A percentile compares a stretch with the other conserved stretches of the same genome.
Evolutionary conservation across 2,113 vertebrate species (phyloP).

Genomic region (Phocoena sinus): DNA sequence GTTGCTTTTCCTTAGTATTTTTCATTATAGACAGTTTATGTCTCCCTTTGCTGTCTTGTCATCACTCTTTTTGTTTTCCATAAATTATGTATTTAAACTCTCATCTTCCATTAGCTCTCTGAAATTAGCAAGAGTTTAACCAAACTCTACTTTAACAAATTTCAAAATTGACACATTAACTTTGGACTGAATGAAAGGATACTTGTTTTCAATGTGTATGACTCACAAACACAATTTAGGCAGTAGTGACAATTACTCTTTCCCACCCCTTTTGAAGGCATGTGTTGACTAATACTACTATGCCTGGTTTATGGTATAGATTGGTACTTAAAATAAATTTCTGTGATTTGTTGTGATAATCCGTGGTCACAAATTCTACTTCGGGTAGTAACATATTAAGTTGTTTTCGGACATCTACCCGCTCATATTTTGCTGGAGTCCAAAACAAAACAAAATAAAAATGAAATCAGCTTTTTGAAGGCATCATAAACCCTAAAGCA

Average conservation of each 20-base stretch:
- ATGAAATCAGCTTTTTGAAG: not conserved
- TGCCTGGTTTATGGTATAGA: not conserved
- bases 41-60: not conserved
- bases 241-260: not conserved
- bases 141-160: not conserved
- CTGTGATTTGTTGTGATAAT: not conserved
- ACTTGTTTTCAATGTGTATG: not conserved
- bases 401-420: not conserved
- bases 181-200: not conserved
- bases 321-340: not conserved
- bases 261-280: not conserved
- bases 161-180: not conserved
- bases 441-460: not conserved
- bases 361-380: not conserved
- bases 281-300: not conserved
- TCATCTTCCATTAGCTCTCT: not conserved
- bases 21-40: not conserved
- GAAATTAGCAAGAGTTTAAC: not conserved
- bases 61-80: not conserved
- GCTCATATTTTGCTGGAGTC: not conserved
- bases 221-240: not conserved
- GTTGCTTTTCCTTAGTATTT: not conserved
- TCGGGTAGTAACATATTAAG: not conserved
- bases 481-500: not conserved
- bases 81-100: not conserved